Evolutionary conservation across 2,888 invertebrate species (phyloP).

Genomic region (Andrena flavipes): DNA sequence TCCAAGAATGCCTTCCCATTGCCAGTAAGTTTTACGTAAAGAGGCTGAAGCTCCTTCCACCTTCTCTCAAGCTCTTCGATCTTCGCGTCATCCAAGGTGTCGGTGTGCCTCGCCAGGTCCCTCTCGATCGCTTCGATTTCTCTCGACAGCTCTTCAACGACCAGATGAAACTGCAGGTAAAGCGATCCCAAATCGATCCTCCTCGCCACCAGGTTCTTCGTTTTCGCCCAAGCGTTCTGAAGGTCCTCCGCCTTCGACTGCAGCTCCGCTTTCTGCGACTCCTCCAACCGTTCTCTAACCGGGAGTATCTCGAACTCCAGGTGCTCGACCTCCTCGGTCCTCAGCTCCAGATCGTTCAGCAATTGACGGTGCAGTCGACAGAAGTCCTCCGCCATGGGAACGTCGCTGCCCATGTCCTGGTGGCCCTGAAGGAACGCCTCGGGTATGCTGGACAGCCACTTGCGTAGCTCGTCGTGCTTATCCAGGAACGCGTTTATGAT

Average conservation of each 20-base stretch:
- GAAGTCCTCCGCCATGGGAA: slow-evolving; percentile 90
- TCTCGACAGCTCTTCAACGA: slow-evolving; percentile 88
- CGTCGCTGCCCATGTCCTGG: slow-evolving; percentile 90
- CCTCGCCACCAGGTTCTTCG: slow-evolving; percentile 87
- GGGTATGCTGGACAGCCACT: slow-evolving; percentile 91
- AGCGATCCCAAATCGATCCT: slow-evolving; percentile 89
- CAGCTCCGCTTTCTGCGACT: slow-evolving; percentile 88
- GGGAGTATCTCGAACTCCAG: slow-evolving; percentile 86
- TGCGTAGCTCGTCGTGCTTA: slow-evolving; percentile 89
- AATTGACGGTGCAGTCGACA: slow-evolving; percentile 90
- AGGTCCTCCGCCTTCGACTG: slow-evolving; percentile 88
- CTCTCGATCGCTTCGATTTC: slow-evolving; percentile 89
- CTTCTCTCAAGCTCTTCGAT: slow-evolving; percentile 87
- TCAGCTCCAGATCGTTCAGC: slow-evolving; percentile 90
- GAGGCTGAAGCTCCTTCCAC: slow-evolving; percentile 88
- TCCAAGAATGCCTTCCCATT: slow-evolving; percentile 89
- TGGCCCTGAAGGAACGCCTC: slow-evolving; percentile 91
- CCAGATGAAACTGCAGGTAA: slow-evolving; percentile 90
- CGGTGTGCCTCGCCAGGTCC: slow-evolving; percentile 86
- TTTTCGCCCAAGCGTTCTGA: slow-evolving; percentile 88
- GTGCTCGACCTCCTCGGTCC: slow-evolving; percentile 87
- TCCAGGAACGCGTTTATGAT: slow-evolving; percentile 89
- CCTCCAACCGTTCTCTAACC: slow-evolving; percentile 87
- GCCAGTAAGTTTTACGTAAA: slow-evolving; percentile 89
- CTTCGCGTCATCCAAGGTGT: slow-evolving; percentile 86